phyloP scores from a whole-genome alignment of 1,140 invertebrate genomes.

The Drosophila pachea region DNA sequence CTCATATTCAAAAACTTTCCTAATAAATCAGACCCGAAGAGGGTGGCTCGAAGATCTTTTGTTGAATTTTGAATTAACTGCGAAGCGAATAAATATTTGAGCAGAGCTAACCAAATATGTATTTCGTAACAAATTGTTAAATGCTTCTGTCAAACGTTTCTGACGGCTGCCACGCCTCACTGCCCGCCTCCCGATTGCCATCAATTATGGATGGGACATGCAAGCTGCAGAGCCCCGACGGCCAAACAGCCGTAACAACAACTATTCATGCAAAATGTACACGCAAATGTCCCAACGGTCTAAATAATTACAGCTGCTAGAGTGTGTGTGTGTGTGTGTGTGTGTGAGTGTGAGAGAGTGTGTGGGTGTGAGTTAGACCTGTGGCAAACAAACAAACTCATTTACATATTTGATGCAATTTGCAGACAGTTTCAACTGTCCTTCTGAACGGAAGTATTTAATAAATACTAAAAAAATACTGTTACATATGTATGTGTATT shows the following conservation, averaged over 20 bases:
- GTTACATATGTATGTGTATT: background rate
- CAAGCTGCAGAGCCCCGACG: constrained; percentile 40
- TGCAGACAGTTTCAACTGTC: constrained; percentile 51
- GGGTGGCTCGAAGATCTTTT: constrained; percentile 29
- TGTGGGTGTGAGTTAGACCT: constrained; percentile 24
- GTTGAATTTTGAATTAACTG: constrained; percentile 30
- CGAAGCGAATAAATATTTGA: constrained; percentile 55
- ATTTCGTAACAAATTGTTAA: constrained; percentile 20
- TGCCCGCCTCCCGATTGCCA: constrained; percentile 27
- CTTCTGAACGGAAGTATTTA: constrained; percentile 61
- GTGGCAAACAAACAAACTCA: constrained; percentile 71
- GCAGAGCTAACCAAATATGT: constrained; percentile 26
- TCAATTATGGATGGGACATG: constrained; percentile 70
- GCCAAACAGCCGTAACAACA: constrained; percentile 24
- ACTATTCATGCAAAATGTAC: constrained; percentile 60
- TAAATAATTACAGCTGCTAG: constrained; percentile 60
- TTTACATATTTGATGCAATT: constrained; percentile 77
- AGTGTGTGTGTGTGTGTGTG: constrained; percentile 1
- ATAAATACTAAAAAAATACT: background rate
- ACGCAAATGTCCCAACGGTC: constrained; percentile 63
- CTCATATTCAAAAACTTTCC: constrained; percentile 40
- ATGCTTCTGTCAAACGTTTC: constrained; percentile 28
- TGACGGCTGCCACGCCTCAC: background rate
- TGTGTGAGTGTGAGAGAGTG: background rate
- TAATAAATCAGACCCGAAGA: constrained; percentile 35